Base-by-base conservation (phyloP, 2,888 invertebrate genomes). In the Pterostichus madidus region DNA sequence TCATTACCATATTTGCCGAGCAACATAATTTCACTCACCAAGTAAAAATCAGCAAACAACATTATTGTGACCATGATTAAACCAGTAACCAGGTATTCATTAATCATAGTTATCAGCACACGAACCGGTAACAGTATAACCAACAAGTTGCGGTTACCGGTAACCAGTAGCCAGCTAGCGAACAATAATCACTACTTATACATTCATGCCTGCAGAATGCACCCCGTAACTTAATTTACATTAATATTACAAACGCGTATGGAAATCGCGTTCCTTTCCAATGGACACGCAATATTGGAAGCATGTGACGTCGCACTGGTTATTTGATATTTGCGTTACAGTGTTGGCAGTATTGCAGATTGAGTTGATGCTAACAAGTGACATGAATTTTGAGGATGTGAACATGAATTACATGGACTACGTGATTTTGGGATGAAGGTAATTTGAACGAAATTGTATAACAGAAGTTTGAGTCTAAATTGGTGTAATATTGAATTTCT, bases 71-170 rank as follows among this genome's bases (percentile, higher is more conserved):
- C 11, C 17, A 17, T 59, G 59, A 59, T 59, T 59, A 59, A 59
- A 64, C 49, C 5, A 49, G 8, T 49, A 39, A 39, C 31, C 64
- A 35, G 64, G 44, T 71, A 10, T 13, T 5, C 68, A 71, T 71
- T 71, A 71, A 71, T 71, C 68, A 71, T 71, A 44, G 68, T 71
- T 71, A 71, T 71, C 68, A 71, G 39, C 13, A 10, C 64, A 39
- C 31, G 61, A 11, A 31, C 10, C 31, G 6, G 61, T 8, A 17
- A 8, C n/a, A 64, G n/a, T 35, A 13, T 64, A 17, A 39, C 68
- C 44, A 44, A 39, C 68, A 71, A 71, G 68, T 71, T 17, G 68
- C n/a, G 68, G 64, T 17, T 44, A 17, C 68, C 32, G 59, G 59
- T 11, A 24, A n/a, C 64, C 64, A 13, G 64, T 35, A 64, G n/a